Evolutionary conservation across 64 coral and sea anemone species (phyloP), one percentile per base, ranked within the genome.

Genomic region (Montipora efflorescens): DNA sequence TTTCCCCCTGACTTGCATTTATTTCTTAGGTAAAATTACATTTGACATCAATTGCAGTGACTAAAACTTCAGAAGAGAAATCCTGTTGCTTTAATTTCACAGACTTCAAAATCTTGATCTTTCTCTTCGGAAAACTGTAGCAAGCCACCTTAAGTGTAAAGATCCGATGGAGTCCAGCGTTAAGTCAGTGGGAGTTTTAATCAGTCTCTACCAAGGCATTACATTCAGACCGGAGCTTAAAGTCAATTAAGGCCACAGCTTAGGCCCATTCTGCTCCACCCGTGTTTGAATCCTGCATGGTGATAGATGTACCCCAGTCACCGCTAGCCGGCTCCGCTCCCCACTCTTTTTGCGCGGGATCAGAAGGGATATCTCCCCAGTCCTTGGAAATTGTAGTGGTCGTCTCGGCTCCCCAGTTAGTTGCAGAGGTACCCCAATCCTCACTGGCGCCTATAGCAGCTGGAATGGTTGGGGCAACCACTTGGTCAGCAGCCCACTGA

Each of bases 401-500:
- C 49, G 59, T 19, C 8, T 22, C 43, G 20, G 10, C 18, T 43
- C n/a, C 44, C 52, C 77, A 72, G 14, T 59, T 22, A 50, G 3
- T 9, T 22, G 55, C 3, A 10, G 87, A 1, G 11, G 53, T 3
- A 64, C 59, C 61, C 81, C 81, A 84, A 1, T 84, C 81, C 43
- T 84, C 81, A 84, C 36, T 46, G 16, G 23, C 80, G 44, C 55
- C 61, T 1, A 47, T 7, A 12, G 80, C 10, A 53, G 87, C 43
- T 21, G 48, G 66, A 10, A 45, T 15, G 18, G 73, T 55, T 18
- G 87, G 8, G 50, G 91, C 57, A 9, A 52, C 82, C 2, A 78
- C 47, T 15, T 70, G 59, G 20, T 97, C 95, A 78, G 92, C 84
- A 52, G 92, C 95, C 95, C 95, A 97, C 95, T 97, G 75, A 57